phyloP scores from a whole-genome alignment of 2,888 invertebrate genomes.

The Acleris laterana region DNA sequence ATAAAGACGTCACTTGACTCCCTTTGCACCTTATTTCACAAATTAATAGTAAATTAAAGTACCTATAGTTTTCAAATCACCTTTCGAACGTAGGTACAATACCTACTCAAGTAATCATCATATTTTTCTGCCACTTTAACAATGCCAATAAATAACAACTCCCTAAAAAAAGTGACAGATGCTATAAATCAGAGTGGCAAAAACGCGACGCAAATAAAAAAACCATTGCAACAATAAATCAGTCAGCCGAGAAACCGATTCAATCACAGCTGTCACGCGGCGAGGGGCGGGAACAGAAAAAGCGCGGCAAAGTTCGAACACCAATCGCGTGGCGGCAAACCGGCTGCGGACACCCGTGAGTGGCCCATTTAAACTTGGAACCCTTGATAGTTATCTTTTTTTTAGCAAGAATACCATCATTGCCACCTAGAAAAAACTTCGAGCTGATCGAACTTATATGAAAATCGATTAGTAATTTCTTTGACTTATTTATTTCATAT shows the following conservation, averaged over 20 bases:
- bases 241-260: conserved; percentile 70
- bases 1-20: too few species aligned
- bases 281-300: conserved; percentile 78
- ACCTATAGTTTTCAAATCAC: neutral
- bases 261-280: conserved; percentile 79
- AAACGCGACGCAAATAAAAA: conserved; percentile 55
- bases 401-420: conserved; percentile 43
- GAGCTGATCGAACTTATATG: too few species aligned
- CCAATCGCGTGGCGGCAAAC: conserved; percentile 71
- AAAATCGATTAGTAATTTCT: too few species aligned
- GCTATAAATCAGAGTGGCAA: conserved; percentile 68
- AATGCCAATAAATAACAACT: conserved; percentile 26
- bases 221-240: conserved; percentile 73
- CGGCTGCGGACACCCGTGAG: conserved; percentile 62
- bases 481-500: too few species aligned
- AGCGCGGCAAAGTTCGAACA: conserved; percentile 79
- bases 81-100: too few species aligned
- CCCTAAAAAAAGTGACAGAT: conserved; percentile 49
- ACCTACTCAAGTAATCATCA: neutral
- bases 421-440: conserved; percentile 20
- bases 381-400: conserved; percentile 68
- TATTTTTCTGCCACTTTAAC: conserved; percentile 14
- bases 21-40: too few species aligned
- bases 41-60: too few species aligned
- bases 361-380: conserved; percentile 77